phyloP scores from a whole-genome alignment of 2,113 vertebrate genomes.

The Megalops atlanticus region DNA sequence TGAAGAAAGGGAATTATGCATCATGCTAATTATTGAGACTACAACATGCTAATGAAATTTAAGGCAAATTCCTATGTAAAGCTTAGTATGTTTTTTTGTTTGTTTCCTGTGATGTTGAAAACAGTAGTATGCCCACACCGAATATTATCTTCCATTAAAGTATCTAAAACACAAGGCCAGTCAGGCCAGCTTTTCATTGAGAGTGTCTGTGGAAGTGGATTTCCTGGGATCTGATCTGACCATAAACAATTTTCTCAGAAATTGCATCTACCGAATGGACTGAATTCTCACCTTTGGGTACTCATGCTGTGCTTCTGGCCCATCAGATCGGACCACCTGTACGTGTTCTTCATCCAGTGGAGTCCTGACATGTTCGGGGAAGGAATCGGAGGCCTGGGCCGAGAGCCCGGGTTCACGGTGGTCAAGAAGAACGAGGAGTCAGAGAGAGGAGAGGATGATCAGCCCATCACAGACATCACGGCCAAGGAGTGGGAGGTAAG shows the following conservation, averaged over 20 bases:
- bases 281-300: neutral
- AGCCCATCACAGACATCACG: constrained; percentile 60
- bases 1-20: too few relatives aligned
- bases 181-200: neutral
- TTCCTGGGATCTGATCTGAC: neutral
- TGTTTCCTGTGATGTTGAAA: too few relatives aligned
- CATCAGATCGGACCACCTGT: constrained; percentile 80
- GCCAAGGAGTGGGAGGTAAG: constrained; percentile 83
- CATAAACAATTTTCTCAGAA: too few relatives aligned
- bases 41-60: too few relatives aligned
- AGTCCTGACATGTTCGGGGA: constrained; percentile 79
- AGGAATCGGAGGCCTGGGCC: constrained; percentile 69
- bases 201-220: neutral
- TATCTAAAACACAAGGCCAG: too few relatives aligned
- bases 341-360: constrained; percentile 86
- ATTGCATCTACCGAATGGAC: neutral
- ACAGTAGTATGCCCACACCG: too few relatives aligned
- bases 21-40: neutral
- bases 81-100: too few relatives aligned
- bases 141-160: too few relatives aligned
- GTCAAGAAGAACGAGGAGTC: constrained; percentile 76
- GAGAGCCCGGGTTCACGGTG: constrained; percentile 80
- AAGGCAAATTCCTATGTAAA: too few relatives aligned
- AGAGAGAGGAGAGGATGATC: constrained; percentile 63
- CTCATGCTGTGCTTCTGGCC: neutral